A percentile compares a stretch with the other conserved stretches of the same genome.
Conservation (phyloP, 1,140 invertebrate species). For the Aphis craccivora region DNA sequence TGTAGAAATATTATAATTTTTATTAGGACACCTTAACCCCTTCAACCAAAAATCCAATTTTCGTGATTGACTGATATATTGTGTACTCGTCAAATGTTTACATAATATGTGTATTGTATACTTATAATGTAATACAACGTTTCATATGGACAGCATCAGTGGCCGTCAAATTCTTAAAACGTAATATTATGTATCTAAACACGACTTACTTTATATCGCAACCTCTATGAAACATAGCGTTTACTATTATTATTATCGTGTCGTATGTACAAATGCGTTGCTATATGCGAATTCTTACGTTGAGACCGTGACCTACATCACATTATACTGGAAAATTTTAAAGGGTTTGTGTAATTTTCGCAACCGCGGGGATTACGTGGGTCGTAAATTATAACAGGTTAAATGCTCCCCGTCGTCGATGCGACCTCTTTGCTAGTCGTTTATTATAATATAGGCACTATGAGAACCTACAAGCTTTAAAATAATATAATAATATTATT, state of each 20-base stretch:
- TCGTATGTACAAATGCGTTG: background rate
- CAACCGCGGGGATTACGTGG: background rate
- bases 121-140: too few relatives aligned
- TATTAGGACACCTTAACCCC: too few relatives aligned
- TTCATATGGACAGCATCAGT: background rate
- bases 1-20: too few relatives aligned
- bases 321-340: background rate
- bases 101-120: background rate
- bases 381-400: conserved; percentile 31
- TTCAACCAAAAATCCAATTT: too few relatives aligned
- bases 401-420: background rate
- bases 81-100: background rate
- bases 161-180: background rate
- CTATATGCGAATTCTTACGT: background rate
- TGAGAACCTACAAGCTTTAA: background rate
- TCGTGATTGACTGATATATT: background rate
- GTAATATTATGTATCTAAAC: background rate
- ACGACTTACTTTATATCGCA: background rate
- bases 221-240: background rate
- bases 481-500: background rate
- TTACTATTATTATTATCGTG: background rate
- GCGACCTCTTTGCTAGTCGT: background rate
- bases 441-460: background rate
- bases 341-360: background rate
- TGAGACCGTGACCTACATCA: background rate